Base-by-base conservation (phyloP, 2,888 invertebrate species). In the Carabus problematicus region DNA sequence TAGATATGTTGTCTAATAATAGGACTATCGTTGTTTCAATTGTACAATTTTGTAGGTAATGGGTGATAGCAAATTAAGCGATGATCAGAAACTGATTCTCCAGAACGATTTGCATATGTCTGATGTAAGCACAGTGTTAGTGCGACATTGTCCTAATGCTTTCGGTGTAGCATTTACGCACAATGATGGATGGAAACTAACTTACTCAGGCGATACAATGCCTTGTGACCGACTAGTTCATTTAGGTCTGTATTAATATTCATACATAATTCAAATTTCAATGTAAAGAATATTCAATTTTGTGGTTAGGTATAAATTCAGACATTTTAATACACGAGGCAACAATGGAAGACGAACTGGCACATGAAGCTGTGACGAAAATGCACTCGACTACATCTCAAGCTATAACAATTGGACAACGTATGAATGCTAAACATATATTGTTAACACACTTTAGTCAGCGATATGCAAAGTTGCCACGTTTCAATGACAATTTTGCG, bases 401-500 rank as follows among this genome's bases (percentile, higher is more conserved):
- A 78, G 95, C 95, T 0, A 90, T 95, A 59, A 84, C 87, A 85
- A 86, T 86, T 0, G 88, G 88, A 0, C 82, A 85, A 0, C 81
- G 85, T 72, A 98, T 98, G 97, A 83, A 86, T 18, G 97, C 98
- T 0, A 88, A 90, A 76, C 90, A 91, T 81, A 93, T 89, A 0
- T 82, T 99, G 2, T 84, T 99, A 39, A 98, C 98, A 0, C 99
- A 99, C 84, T 99, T 99, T 82, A 97, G 97, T 80, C 97, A 98
- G 80, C 85, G 97, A 43, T 97, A 97, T 82, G 91, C 95, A 54
- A 92, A 95, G 72, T 84, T 97, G 74, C 97, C 98, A 1, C 82
- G 92, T 0, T 84, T 93, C 71, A 84, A 87, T 54, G 84, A 86
- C 63, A 86, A 87, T 74, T 84, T 87, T 16, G 81, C 82, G 56